Percentiles rank a stretch among this genome's conserved stretches.
These are phyloP conservation scores for Acrobasis consociella DNA, from an alignment of 2,888 invertebrate genomes.

Conservation along the genomic window DNA sequence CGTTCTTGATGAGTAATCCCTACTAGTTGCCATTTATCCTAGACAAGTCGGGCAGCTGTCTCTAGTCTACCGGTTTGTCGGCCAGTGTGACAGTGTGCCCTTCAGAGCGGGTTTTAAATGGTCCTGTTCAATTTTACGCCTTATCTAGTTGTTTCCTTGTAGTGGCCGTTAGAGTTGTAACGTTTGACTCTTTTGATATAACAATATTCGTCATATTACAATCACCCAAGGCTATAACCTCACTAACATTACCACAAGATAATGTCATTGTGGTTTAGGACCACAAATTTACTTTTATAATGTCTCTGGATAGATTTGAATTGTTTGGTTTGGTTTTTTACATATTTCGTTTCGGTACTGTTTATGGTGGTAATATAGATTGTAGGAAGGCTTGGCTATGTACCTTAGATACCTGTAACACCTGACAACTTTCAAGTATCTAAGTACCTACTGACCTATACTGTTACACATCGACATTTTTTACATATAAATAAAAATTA, in stretches of 20 bases:
- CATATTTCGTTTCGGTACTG: no score
- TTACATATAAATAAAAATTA: no score
- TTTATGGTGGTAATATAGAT: no score
- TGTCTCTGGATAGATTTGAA: no score
- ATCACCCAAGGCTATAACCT: no score
- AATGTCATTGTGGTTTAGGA: neutral
- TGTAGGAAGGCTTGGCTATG: neutral
- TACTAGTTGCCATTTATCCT: slow-evolving; percentile 54
- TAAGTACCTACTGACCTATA: neutral
- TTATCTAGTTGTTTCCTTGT: slow-evolving; percentile 16
- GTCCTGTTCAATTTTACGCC: slow-evolving; percentile 21
- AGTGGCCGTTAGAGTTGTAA: slow-evolving; percentile 11
- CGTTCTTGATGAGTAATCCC: slow-evolving; percentile 51
- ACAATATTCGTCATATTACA: no score
- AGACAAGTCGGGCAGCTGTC: slow-evolving; percentile 49
- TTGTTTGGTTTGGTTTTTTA: no score
- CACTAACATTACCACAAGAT: no score
- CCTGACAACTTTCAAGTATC: no score
- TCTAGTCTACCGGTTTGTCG: slow-evolving; percentile 56
- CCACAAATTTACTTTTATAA: no score
- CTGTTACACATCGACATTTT: neutral
- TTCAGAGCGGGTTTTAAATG: slow-evolving; percentile 17
- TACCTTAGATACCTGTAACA: no score
- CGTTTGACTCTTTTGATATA: neutral
- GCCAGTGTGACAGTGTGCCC: slow-evolving; percentile 31